These are phyloP conservation scores for Caenorhabditis sinica DNA, from an alignment of 2,888 invertebrate genomes.

Conservation along the genomic window DNA sequence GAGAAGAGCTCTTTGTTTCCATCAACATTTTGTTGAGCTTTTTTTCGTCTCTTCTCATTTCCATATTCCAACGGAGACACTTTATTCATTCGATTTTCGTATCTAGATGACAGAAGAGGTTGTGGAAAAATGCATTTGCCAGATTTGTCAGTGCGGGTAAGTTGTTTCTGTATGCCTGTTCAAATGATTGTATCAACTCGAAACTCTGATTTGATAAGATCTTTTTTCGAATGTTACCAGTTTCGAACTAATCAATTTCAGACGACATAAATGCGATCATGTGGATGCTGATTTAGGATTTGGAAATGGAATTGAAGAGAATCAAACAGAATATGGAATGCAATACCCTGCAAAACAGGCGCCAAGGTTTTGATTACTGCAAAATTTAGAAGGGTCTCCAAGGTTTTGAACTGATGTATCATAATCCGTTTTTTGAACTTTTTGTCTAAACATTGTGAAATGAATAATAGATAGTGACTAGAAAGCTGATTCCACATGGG, in stretches of 20 bases:
- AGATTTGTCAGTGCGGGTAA: conserved; percentile 75
- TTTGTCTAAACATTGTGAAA: no score
- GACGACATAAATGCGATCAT: conserved; percentile 73
- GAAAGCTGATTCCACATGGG: no score
- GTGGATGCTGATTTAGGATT: conserved; percentile 70
- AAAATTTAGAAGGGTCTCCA: not conserved
- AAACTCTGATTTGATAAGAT: conserved; percentile 11
- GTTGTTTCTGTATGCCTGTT: conserved; percentile 18
- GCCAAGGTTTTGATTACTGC: conserved; percentile 41
- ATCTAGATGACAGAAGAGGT: conserved; percentile 31
- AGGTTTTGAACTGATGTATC: no score
- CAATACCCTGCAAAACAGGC: conserved; percentile 68
- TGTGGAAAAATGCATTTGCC: conserved; percentile 72
- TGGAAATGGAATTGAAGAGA: conserved; percentile 70
- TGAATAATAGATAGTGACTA: not conserved
- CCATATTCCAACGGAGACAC: conserved; percentile 6
- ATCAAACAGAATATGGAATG: conserved; percentile 67
- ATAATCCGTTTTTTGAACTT: no score
- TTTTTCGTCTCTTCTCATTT: conserved; percentile 17
- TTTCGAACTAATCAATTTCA: conserved; percentile 21
- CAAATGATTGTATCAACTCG: not conserved
- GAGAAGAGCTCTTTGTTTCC: conserved; percentile 53
- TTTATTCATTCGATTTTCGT: not conserved
- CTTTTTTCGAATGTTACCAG: not conserved
- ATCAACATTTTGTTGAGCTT: conserved; percentile 16